A percentile compares a stretch with the other conserved stretches of the same genome.
These are phyloP conservation scores for Nestor notabilis DNA, from an alignment of 2,113 vertebrate species.

Conservation along the genomic window DNA sequence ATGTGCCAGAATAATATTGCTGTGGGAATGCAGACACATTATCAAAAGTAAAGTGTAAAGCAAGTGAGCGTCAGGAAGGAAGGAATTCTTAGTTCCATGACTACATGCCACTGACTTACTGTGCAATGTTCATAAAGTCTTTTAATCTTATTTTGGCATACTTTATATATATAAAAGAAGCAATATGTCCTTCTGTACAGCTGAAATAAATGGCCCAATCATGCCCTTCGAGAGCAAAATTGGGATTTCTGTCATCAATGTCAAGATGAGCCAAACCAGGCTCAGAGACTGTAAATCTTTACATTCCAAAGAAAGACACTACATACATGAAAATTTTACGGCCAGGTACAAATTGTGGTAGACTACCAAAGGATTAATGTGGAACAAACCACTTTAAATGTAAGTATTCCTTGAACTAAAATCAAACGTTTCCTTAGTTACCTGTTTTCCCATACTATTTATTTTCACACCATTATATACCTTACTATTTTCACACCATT, in stretches of 20 bases:
- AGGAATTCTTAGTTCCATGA: neutral
- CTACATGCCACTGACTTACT: neutral
- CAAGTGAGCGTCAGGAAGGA: neutral
- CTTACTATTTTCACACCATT: neutral
- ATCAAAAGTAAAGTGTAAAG: slow-evolving; percentile 4
- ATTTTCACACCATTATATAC: neutral
- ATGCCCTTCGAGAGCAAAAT: neutral
- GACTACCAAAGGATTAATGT: neutral
- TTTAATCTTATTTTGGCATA: neutral
- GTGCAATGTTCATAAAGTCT: neutral
- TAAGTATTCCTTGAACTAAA: neutral
- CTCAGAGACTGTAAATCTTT: neutral
- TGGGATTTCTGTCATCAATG: neutral
- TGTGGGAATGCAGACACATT: slow-evolving; percentile 36
- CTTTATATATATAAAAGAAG: neutral
- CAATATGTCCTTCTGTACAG: neutral
- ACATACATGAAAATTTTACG: neutral
- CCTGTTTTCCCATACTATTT: neutral
- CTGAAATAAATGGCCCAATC: slow-evolving; percentile 29
- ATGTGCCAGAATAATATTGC: slow-evolving; percentile 40
- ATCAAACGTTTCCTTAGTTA: neutral
- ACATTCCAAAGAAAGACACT: neutral
- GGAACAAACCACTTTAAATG: neutral
- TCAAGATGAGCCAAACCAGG: neutral
- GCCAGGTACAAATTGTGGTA: neutral